phyloP scores from a whole-genome alignment of 2,113 vertebrate genomes.

The Chloroceryle aenea region DNA sequence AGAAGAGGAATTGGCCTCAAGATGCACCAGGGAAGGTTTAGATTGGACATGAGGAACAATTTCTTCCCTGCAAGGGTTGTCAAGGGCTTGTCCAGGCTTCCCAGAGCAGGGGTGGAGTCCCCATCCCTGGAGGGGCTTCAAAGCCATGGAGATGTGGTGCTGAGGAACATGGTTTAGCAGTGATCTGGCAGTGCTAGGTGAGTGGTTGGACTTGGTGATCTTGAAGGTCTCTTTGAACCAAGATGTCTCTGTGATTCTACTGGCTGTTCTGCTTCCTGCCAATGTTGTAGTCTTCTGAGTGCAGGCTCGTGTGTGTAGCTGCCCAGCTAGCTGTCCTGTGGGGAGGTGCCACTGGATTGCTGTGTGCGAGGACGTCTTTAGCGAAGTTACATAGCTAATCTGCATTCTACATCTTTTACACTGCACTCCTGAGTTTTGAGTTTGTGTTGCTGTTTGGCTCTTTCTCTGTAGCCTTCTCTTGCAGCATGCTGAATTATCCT shows the following conservation, averaged over 20 bases:
- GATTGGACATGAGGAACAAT: neutral
- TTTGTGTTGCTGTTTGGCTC: neutral
- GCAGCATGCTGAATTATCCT: neutral
- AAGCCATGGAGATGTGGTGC: neutral
- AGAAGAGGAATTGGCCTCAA: neutral
- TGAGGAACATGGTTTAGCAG: neutral
- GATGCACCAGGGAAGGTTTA: neutral
- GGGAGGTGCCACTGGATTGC: neutral
- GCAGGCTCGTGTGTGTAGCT: neutral
- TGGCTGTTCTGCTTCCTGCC: neutral
- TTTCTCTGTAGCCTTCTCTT: neutral
- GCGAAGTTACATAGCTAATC: neutral
- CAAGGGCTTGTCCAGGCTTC: neutral
- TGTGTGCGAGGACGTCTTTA: neutral
- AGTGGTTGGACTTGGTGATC: neutral
- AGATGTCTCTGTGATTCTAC: neutral
- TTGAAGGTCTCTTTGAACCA: neutral
- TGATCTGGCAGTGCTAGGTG: neutral
- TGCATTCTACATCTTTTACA: accelerated
- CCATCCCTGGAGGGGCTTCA: neutral
- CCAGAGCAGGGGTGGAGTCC: neutral
- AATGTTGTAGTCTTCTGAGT: neutral
- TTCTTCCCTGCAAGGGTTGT: neutral
- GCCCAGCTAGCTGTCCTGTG: neutral
- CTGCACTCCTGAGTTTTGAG: neutral